phyloP scores from a whole-genome alignment of 2,888 invertebrate species.

The Meta bourneti region DNA sequence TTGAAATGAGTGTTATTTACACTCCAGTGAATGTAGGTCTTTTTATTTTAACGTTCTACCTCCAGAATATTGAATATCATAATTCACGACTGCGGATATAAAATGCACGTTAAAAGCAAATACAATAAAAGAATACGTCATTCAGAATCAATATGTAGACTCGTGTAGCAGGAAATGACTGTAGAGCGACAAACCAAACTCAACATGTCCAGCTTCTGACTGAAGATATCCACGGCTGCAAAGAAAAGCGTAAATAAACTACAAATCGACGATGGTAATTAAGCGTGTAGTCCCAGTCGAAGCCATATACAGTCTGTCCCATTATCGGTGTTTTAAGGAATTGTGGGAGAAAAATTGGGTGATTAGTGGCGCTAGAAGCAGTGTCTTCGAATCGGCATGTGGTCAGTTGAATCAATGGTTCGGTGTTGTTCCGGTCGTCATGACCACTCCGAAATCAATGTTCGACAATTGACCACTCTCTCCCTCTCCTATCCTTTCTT shows the following conservation, averaged over 20 bases:
- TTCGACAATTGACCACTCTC: slow-evolving; percentile 57
- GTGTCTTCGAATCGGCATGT: slow-evolving; percentile 46
- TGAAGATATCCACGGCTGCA: neutral
- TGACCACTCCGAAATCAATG: slow-evolving; percentile 74
- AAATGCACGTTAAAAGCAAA: too few species aligned
- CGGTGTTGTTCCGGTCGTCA: slow-evolving; percentile 68
- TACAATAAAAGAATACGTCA: too few species aligned
- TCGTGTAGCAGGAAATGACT: too few species aligned
- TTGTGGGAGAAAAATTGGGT: neutral
- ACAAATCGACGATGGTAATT: neutral
- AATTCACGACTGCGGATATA: too few species aligned
- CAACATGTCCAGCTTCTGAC: neutral
- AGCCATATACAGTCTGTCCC: neutral
- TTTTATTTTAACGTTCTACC: too few species aligned
- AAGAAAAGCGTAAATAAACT: neutral
- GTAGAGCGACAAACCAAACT: too few species aligned
- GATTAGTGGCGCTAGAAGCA: slow-evolving; percentile 4
- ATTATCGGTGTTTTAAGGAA: slow-evolving; percentile 12
- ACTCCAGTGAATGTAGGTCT: too few species aligned
- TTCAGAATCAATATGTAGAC: too few species aligned
- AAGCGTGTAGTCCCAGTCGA: slow-evolving; percentile 1
- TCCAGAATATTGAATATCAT: too few species aligned
- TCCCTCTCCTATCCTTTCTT: slow-evolving; percentile 16
- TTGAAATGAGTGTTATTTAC: too few species aligned
- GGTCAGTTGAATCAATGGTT: slow-evolving; percentile 57